phyloP scores from a whole-genome alignment of 2,888 invertebrate genomes.

The Lissocephala sabroskyi region DNA sequence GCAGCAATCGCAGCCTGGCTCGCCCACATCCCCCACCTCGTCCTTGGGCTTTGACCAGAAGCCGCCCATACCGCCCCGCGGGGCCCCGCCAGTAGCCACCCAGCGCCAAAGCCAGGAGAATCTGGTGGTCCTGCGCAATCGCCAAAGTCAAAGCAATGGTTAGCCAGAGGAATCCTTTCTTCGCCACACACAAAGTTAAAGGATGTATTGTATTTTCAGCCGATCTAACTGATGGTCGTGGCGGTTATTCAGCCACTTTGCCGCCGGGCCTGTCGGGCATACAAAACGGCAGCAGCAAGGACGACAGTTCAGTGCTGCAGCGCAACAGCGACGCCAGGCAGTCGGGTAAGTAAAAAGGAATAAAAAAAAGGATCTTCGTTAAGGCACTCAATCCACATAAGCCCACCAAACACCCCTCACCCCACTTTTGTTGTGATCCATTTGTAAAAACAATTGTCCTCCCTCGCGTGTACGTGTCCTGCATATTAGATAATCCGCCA shows the following conservation, averaged over 20 bases:
- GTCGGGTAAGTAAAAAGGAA: constrained; percentile 70
- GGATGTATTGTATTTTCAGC: not conserved
- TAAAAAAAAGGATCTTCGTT: no score
- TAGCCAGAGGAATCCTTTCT: constrained; percentile 9
- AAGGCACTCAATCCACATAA: constrained; percentile 8
- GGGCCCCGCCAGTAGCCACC: constrained; percentile 76
- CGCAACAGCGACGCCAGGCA: constrained; percentile 68
- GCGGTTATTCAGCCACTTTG: constrained; percentile 56
- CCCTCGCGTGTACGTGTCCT: constrained; percentile 18
- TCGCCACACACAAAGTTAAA: not conserved
- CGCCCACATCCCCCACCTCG: constrained; percentile 64
- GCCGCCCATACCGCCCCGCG: constrained; percentile 77
- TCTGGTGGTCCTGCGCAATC: constrained; percentile 65
- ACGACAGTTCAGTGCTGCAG: constrained; percentile 57
- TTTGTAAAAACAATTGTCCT: constrained; percentile 33
- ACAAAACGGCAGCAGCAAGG: constrained; percentile 69
- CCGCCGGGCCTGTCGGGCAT: constrained; percentile 57
- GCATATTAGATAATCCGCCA: constrained; percentile 70
- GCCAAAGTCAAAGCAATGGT: constrained; percentile 67
- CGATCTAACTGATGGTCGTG: constrained; percentile 63
- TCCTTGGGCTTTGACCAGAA: constrained; percentile 72
- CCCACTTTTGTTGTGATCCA: constrained; percentile 19
- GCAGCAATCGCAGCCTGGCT: constrained; percentile 55
- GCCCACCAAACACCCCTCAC: constrained; percentile 20
- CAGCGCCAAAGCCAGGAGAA: constrained; percentile 71